A percentile compares a stretch with the other conserved stretches of the same genome.
Evolutionary conservation across 2,797 vertebrate species (phyloP).

Genomic region (Tadarida brasiliensis): DNA sequence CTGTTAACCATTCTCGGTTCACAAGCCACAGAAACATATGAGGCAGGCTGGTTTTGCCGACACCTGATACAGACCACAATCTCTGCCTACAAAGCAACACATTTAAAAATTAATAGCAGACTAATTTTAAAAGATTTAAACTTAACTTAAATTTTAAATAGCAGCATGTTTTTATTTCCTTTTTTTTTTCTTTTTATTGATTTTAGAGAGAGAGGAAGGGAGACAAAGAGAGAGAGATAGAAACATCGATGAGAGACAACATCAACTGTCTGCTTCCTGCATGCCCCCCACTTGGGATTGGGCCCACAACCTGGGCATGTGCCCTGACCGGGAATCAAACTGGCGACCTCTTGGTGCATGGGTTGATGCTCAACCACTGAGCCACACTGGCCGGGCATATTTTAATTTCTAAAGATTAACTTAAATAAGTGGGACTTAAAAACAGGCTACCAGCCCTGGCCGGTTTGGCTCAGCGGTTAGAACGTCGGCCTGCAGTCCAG

Average conservation of each 20-base stretch:
- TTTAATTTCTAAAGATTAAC: constrained; percentile 46
- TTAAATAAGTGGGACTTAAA: not conserved
- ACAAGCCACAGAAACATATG: not conserved
- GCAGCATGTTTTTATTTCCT: not conserved
- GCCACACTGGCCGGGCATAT: not conserved
- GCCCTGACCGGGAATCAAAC: no score
- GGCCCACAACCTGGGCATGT: no score
- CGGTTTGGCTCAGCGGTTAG: not conserved
- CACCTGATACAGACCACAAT: not conserved
- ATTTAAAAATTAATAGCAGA: not conserved
- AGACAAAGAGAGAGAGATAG: no score
- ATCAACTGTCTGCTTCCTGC: no score
- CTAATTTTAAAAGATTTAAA: not conserved
- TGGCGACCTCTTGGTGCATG: no score
- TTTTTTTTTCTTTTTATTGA: not conserved
- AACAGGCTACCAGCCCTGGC: not conserved
- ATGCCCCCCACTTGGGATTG: no score
- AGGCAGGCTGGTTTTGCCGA: not conserved
- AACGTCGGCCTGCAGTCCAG: not conserved
- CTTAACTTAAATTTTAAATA: constrained; percentile 45
- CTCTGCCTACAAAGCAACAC: not conserved
- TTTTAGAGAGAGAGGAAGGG: no score
- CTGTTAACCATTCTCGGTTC: not conserved
- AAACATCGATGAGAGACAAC: no score
- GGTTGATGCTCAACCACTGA: no score